Conservation (phyloP, 2,797 vertebrate species). For the Silurus aristotelis region DNA sequence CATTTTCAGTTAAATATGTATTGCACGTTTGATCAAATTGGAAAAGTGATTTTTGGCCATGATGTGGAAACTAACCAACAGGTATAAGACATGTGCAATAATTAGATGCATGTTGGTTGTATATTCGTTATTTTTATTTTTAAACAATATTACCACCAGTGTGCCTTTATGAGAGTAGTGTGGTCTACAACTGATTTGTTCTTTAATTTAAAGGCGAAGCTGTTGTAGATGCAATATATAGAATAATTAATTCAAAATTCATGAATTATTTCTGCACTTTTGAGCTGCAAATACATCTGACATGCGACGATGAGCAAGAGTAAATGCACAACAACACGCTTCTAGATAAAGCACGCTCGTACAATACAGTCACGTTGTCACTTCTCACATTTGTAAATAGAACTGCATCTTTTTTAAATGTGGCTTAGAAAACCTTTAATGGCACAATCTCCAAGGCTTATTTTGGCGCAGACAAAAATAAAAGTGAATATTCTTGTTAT, state of each 20-base stretch:
- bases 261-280: slow-evolving; percentile 60
- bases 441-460: slow-evolving; percentile 7
- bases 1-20: slow-evolving; percentile 10
- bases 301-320: slow-evolving; percentile 69
- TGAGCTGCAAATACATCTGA: slow-evolving; percentile 68
- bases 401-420: slow-evolving; percentile 14
- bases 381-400: slow-evolving; percentile 34
- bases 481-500: neutral
- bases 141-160: slow-evolving; percentile 25
- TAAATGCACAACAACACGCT: slow-evolving; percentile 48
- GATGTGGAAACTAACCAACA: neutral
- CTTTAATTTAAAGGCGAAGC: slow-evolving; percentile 14
- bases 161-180: slow-evolving; percentile 44
- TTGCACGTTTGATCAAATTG: neutral
- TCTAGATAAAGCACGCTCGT: neutral
- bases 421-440: neutral
- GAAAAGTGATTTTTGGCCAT: slow-evolving; percentile 15
- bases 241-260: neutral
- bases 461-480: slow-evolving; percentile 30
- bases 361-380: slow-evolving; percentile 32
- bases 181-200: slow-evolving; percentile 7
- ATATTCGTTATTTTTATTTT: slow-evolving; percentile 11
- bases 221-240: slow-evolving; percentile 18
- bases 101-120: neutral
- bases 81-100: slow-evolving; percentile 35